A percentile compares a stretch with the other conserved stretches of the same genome.
Conservation (phyloP, 2,888 invertebrate species). For the Eledona agricola region DNA sequence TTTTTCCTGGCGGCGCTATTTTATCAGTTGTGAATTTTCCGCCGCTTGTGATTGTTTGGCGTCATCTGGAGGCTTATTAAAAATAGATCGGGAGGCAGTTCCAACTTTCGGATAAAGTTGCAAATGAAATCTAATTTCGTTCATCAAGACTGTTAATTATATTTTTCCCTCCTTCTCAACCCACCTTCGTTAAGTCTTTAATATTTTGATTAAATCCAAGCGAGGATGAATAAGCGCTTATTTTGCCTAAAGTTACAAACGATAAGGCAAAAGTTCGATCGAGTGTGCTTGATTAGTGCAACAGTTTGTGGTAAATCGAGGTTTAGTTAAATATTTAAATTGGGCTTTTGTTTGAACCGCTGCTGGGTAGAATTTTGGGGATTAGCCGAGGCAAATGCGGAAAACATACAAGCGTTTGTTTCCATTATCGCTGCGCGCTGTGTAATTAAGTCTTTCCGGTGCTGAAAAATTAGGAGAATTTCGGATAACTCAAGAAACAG, state of each 20-base stretch:
- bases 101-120: constrained; percentile 22
- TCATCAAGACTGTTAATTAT: constrained; percentile 23
- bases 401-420: constrained; percentile 13
- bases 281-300: constrained; percentile 1
- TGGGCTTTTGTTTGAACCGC: constrained; percentile 14
- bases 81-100: constrained; percentile 18
- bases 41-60: constrained; percentile 17
- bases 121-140: constrained; percentile 25
- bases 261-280: constrained; percentile 10
- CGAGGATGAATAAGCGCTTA: constrained; percentile 13
- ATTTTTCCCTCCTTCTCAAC: constrained; percentile 13
- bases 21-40: constrained; percentile 22
- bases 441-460: constrained; percentile 9
- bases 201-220: constrained; percentile 17
- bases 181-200: constrained; percentile 15
- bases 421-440: constrained; percentile 13
- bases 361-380: constrained; percentile 6
- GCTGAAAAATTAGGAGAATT: background rate
- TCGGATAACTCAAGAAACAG: too few relatives aligned
- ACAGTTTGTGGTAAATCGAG: constrained; percentile 15
- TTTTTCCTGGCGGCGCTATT: constrained; percentile 10
- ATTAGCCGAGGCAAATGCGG: constrained; percentile 17
- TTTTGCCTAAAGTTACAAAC: constrained; percentile 14
- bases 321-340: constrained; percentile 28
- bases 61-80: constrained; percentile 22